Percentiles rank a stretch among this genome's conserved stretches.
These are phyloP conservation scores for Pachycephus smyrnensis DNA, from an alignment of 2,888 invertebrate species.

Conservation along the genomic window DNA sequence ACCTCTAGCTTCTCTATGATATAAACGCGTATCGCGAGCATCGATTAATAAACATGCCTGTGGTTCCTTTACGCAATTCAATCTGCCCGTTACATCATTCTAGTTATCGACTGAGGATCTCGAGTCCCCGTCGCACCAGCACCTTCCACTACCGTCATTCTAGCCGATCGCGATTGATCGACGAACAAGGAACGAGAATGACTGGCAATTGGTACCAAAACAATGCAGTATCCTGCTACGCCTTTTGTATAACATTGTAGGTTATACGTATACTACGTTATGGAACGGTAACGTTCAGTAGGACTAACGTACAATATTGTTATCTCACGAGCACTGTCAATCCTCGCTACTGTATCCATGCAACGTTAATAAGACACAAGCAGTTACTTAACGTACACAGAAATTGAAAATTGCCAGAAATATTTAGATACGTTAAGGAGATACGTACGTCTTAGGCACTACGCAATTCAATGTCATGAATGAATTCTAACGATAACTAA, in stretches of 20 bases:
- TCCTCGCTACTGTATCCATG: background rate
- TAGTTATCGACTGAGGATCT: background rate
- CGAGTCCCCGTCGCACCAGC: background rate
- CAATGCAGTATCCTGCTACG: background rate
- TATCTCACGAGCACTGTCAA: background rate
- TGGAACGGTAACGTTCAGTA: background rate
- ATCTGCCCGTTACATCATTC: slow-evolving; percentile 17
- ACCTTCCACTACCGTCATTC: background rate
- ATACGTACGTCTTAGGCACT: background rate
- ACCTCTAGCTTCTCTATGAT: background rate
- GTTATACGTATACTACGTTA: background rate
- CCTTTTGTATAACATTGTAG: background rate
- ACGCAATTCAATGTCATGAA: background rate
- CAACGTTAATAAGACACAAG: background rate
- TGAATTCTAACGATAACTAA: background rate
- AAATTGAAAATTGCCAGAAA: background rate
- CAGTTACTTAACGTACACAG: background rate
- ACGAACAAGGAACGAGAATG: background rate
- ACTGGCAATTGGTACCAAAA: background rate
- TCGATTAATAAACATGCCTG: background rate
- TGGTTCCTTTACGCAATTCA: slow-evolving; percentile 14
- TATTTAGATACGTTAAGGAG: background rate
- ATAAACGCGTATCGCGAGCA: background rate
- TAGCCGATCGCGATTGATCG: background rate
- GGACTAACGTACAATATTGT: background rate